These are phyloP conservation scores for Gallinago stenura DNA, from an alignment of 2,797 vertebrate species.

Conservation along the genomic window DNA sequence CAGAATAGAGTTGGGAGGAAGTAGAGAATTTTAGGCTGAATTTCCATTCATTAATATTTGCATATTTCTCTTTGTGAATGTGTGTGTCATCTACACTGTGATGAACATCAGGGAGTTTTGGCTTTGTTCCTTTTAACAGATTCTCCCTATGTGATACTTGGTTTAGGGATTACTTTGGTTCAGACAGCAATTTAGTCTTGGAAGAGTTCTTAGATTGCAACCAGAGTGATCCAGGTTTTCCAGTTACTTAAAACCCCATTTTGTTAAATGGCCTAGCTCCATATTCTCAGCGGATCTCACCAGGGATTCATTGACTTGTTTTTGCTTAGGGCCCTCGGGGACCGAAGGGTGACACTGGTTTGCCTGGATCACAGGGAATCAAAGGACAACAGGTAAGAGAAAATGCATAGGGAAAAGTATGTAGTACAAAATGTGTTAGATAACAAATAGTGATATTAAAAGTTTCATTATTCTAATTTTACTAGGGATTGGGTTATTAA, in stretches of 20 bases:
- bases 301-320: neutral
- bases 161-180: neutral
- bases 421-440: neutral
- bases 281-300: neutral
- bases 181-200: neutral
- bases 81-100: neutral
- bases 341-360: conserved; percentile 89
- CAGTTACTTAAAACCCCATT: neutral
- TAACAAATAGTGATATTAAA: neutral
- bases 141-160: neutral
- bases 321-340: conserved; percentile 85
- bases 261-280: neutral
- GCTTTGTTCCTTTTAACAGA: neutral
- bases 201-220: neutral
- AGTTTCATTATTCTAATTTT: neutral
- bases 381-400: conserved; percentile 86
- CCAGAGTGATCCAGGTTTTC: neutral
- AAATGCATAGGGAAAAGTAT: neutral
- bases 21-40: neutral
- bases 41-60: neutral
- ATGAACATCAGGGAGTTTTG: neutral
- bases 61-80: neutral
- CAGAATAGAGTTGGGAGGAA: neutral
- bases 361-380: conserved; percentile 84
- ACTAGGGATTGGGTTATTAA: neutral